Percentiles rank a stretch among this genome's conserved stretches.
Evolutionary conservation across 2,888 invertebrate genomes (phyloP).

Genomic region (Thecophora atra): DNA sequence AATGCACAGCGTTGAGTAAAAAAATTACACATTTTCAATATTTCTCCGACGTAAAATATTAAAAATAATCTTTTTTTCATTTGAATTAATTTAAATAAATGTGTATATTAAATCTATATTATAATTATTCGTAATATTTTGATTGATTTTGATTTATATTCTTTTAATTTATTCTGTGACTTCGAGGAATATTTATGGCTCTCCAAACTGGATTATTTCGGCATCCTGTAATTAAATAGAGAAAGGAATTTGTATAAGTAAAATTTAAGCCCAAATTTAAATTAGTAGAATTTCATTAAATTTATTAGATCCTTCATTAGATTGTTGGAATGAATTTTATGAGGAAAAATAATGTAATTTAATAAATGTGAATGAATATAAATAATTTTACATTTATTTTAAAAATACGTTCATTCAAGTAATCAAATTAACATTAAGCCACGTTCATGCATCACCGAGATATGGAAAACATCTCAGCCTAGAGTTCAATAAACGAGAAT

Average conservation of each 20-base stretch:
- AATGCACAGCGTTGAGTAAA: too few species aligned
- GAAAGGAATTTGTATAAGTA: neutral
- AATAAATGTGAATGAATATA: neutral
- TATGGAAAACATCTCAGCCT: neutral
- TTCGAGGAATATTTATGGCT: neutral
- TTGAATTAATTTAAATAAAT: too few species aligned
- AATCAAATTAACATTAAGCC: neutral
- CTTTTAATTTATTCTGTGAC: neutral
- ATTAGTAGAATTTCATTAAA: too few species aligned
- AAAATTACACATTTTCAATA: too few species aligned
- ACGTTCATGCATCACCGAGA: neutral
- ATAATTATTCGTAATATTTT: neutral
- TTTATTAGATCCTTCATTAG: too few species aligned
- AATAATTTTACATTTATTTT: neutral
- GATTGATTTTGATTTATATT: neutral
- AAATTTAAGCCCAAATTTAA: too few species aligned
- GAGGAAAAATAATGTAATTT: neutral
- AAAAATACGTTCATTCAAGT: too few species aligned
- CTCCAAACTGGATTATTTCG: neutral
- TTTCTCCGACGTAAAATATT: too few species aligned
- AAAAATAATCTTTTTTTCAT: too few species aligned
- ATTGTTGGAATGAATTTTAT: too few species aligned
- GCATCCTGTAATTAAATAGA: constrained; percentile 7
- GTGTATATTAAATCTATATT: neutral
- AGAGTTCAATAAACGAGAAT: constrained; percentile 9